Evolutionary conservation across 23 tunicate genomes (phyloP), one percentile per base, ranked within the genome.

Genomic region (Clavelina lepadiformis): DNA sequence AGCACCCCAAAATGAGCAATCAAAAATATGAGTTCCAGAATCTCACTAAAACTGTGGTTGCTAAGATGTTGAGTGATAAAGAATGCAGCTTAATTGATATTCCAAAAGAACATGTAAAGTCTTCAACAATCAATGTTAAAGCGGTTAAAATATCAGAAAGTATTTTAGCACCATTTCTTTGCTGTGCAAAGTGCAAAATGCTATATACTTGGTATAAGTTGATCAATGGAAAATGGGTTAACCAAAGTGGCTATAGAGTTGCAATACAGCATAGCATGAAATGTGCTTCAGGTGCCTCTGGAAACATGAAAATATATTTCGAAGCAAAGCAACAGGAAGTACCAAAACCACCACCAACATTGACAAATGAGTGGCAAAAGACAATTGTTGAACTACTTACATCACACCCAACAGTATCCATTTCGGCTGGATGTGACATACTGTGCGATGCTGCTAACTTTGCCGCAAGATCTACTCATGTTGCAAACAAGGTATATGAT

Each of bases 271-370:
- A 53, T 53, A 53, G 59, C 59, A 53, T 53, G 24, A 53, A 53
- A 53, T 53, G 59, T 53, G 24, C 23, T 53, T 53, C 59, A 13
- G 59, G 59, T 53, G 20, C 59, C 24, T 53, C 59, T 53, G 24
- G 24, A 53, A 53, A 53, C 59, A 53, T 53, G 25, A 53, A 53
- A 53, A 53, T 22, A 53, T 53, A 53, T 53, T 53, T 53, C 24
- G 59, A 53, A 53, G 59, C 59, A 18, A 53, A 53, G 59, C 59
- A 53, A 53, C 59, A 53, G 59, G 59, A 53, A 53, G 59, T 53
- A 53, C n/a, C 59, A 53, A 53, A 11, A 58, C 65, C 65, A 58
- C 65, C 65, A 58, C 65, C 65, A 58, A 58, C 65, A 58, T 58
- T 58, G 36, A 28, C 65, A 58, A 58, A 58, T 58, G 65, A 25